Evolutionary conservation across 2,888 invertebrate species (phyloP), one percentile per base, ranked within the genome.

Genomic region (Andrena dorsata): DNA sequence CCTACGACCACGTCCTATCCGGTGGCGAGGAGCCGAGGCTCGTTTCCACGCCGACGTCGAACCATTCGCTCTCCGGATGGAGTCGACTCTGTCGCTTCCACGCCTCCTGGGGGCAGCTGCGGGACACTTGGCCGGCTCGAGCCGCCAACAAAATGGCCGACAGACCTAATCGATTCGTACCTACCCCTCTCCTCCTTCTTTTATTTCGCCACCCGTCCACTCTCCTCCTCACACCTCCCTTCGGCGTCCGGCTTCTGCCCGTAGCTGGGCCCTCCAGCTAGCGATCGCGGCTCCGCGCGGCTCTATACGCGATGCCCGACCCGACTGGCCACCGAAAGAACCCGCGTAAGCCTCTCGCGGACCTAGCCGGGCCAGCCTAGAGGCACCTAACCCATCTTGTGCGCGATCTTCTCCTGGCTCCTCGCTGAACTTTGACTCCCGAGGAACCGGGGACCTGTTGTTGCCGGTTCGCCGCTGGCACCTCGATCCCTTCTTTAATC

Each of bases 111-210:
- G 78, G 78, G 75, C 71, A 80, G 76, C 75, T 56, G 70, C 13
- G 76, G 74, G 60, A 81, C 71, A 74, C 76, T 81, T 77, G 75
- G 84, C 74, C 86, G 78, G 79, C 66, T 83, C 68, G 84, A 74
- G 87, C 89, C 91, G 88, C 89, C 90, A 93, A 93, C 93, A 93
- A 93, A 93, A 93, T 93, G 93, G 93, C 93, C 91, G 93, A 90
- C 90, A 69, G 79, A 88, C 88, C 90, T 91, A 92, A 93, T 93
- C 93, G 93, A 93, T 93, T 92, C 90, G 85, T 89, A 90, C 78
- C 85, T 81, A 80, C 76, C 80, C 41, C 83, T 76, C 79, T 80
- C 80, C 70, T 66, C 74, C 41, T 68, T 53, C 61, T 63, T 64
- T 74, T 49, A 73, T 63, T 58, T 63, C 53, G 41, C 74, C 65